Base-by-base conservation (phyloP, 2,888 invertebrate species). In the Caenorhabditis sulstoni region DNA sequence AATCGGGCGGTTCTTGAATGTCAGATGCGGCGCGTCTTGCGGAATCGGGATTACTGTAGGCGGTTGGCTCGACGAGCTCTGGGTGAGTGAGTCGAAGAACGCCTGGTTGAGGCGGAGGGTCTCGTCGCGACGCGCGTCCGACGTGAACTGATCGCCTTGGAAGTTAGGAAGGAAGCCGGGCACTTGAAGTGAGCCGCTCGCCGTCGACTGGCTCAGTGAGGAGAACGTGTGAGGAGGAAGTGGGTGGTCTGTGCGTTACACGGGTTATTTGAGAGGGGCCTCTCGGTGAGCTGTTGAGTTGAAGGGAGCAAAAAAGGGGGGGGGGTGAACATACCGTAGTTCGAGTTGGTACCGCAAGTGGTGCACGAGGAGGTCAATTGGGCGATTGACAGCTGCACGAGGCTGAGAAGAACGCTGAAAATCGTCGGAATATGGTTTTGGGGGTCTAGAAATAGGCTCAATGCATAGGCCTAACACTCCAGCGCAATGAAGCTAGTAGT, bases 91-190 rank as follows among this genome's bases (percentile, higher is more conserved):
- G 47, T 81, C 74, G 35, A 83, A 78, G 59, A 80, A 83, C 5
- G 53, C 59, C 12, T 68, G 71, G 62, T 84, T 84, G 11, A 84
- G 64, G 3, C 68, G 65, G 22, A 68, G 65, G 1, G 84, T 84
- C 18, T 76, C 76, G 18, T 67, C 49, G 12, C 52, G 49, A 20
- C 74, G 50, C 8, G 62, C 16, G 35, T 65, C 45, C 14, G 66
- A 55, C 0, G 75, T 64, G 70, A 70, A 81, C 18, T 29, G 37
- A 44, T 81, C 79, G 37, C 76, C 73, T 57, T 79, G 73, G 39
- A 76, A 79, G 65, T 71, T 67, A 22, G 79, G 71, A 3, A 81
- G 66, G 29, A 64, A 75, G 45, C 81, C 81, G 20, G 82, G 84
- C 1, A 73, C 23, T 55, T 71, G 70, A 18, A 12, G 37, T n/a